These are phyloP conservation scores for Syngnathoides biaculeatus DNA, from an alignment of 2,113 vertebrate species.

Conservation along the genomic window DNA sequence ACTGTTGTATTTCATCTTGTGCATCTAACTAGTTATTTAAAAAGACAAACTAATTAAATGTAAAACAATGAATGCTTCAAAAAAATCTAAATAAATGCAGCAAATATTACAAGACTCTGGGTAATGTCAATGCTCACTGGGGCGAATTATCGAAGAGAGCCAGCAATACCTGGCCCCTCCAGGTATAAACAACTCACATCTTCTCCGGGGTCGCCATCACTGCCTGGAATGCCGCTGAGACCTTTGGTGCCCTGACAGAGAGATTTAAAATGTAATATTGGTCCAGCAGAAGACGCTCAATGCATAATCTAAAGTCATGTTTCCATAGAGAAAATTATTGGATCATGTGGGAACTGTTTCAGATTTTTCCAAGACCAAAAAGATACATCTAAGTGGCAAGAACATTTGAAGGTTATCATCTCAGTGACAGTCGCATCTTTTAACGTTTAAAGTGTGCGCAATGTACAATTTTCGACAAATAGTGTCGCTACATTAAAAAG, in stretches of 20 bases:
- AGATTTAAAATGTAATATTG: background rate
- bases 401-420: too few species aligned
- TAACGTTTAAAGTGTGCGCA: too few species aligned
- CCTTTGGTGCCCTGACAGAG: slow-evolving; percentile 49
- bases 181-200: slow-evolving; percentile 40
- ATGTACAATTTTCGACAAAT: too few species aligned
- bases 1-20: too few species aligned
- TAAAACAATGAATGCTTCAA: background rate
- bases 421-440: too few species aligned
- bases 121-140: background rate
- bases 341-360: background rate
- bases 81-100: background rate
- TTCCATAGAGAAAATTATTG: too few species aligned
- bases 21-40: background rate
- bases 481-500: too few species aligned
- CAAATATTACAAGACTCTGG: background rate
- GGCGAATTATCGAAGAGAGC: too few species aligned
- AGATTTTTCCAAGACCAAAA: background rate
- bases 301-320: background rate
- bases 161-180: background rate
- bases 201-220: slow-evolving; percentile 64
- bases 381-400: too few species aligned
- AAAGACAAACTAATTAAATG: background rate
- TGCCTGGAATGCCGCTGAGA: slow-evolving; percentile 52
- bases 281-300: background rate